These are phyloP conservation scores for Thaumatotibia leucotreta DNA, from an alignment of 1,140 invertebrate species.

Conservation along the genomic window DNA sequence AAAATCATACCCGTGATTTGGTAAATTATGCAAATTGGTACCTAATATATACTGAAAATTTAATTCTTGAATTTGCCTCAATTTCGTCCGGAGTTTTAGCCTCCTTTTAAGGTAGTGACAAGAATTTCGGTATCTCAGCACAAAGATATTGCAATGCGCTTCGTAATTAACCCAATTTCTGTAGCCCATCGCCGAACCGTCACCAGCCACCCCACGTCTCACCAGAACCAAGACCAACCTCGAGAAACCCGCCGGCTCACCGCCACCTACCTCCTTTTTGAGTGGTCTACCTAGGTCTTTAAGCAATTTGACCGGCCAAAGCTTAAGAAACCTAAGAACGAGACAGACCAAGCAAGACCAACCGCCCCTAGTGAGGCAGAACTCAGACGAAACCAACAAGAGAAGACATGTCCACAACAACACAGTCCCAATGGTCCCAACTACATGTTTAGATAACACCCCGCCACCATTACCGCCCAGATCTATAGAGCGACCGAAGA, in stretches of 20 bases:
- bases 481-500: conserved; percentile 44
- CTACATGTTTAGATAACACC: conserved; percentile 67
- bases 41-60: too few species aligned
- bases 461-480: conserved; percentile 74
- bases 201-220: conserved; percentile 38
- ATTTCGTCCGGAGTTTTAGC: too few species aligned
- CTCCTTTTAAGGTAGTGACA: too few species aligned
- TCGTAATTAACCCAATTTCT: conserved; percentile 3
- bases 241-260: conserved; percentile 28
- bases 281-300: conserved; percentile 77
- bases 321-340: conserved; percentile 51
- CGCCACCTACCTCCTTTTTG: conserved; percentile 54
- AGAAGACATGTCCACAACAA: conserved; percentile 42
- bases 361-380: conserved; percentile 42
- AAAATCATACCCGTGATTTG: too few species aligned
- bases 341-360: conserved; percentile 32
- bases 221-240: conserved; percentile 10
- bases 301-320: conserved; percentile 74
- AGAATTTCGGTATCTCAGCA: background rate
- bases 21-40: too few species aligned
- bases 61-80: too few species aligned
- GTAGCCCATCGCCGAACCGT: conserved; percentile 17
- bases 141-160: conserved; percentile 4
- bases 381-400: conserved; percentile 43
- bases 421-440: conserved; percentile 53